Evolutionary conservation across 2,888 invertebrate species (phyloP).

Genomic region (Macropis europaea): DNA sequence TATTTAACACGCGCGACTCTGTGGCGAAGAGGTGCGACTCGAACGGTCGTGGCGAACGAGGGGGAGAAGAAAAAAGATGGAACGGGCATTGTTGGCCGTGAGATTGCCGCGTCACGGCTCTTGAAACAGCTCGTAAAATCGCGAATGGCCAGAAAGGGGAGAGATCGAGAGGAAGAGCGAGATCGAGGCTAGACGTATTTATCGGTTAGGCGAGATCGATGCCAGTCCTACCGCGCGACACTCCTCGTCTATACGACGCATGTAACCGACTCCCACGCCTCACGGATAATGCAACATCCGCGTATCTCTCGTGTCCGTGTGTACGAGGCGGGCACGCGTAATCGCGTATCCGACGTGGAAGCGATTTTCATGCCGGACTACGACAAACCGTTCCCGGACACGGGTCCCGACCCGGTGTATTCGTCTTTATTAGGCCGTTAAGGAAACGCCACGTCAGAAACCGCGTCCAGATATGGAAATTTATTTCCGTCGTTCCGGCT

Average conservation of each 20-base stretch:
- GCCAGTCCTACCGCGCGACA: conserved; percentile 58
- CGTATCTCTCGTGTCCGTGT: conserved; percentile 57
- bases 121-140: conserved; percentile 67
- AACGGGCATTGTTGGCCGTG: conserved; percentile 58
- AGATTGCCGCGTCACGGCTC: conserved; percentile 66
- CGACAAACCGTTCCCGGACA: conserved; percentile 46
- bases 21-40: conserved; percentile 23
- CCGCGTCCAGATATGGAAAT: conserved; percentile 45
- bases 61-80: conserved; percentile 20
- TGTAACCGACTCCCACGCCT: conserved; percentile 59
- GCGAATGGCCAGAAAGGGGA: conserved; percentile 51
- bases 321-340: conserved; percentile 47
- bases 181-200: conserved; percentile 50
- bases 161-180: conserved; percentile 15
- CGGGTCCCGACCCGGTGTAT: conserved; percentile 42
- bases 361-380: conserved; percentile 58
- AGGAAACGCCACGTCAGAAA: conserved; percentile 48
- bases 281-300: conserved; percentile 64
- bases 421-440: conserved; percentile 62
- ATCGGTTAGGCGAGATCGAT: conserved; percentile 69
- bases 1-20: conserved; percentile 36
- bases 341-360: conserved; percentile 55
- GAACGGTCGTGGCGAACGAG: neutral
- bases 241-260: conserved; percentile 26
- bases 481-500: conserved; percentile 44